phyloP scores from a whole-genome alignment of 2,888 invertebrate species.

The Pecten maximus region DNA sequence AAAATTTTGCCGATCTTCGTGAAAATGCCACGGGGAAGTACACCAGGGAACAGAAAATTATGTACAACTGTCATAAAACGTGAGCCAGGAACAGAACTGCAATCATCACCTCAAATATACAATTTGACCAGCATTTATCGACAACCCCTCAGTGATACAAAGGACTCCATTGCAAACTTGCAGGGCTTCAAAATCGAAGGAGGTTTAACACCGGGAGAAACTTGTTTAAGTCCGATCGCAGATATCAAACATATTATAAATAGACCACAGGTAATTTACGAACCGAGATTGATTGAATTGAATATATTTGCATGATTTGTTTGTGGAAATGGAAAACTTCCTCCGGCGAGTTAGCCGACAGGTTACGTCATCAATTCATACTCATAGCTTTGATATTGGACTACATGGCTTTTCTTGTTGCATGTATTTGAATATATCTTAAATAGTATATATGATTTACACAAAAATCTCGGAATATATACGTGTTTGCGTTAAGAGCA shows the following conservation, averaged over 20 bases:
- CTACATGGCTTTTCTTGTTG: too few species aligned
- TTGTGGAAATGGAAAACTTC: not conserved
- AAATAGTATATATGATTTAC: too few species aligned
- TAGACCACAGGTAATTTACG: constrained; percentile 69
- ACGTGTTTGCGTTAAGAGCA: too few species aligned
- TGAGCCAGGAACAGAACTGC: constrained; percentile 65
- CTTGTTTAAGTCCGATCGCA: constrained; percentile 57
- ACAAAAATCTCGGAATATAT: too few species aligned
- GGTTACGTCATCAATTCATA: not conserved
- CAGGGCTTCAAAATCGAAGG: constrained; percentile 60
- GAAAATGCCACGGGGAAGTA: constrained; percentile 70
- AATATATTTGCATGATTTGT: constrained; percentile 9
- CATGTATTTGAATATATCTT: too few species aligned
- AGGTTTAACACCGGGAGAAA: constrained; percentile 59
- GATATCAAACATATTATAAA: constrained; percentile 63
- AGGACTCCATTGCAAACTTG: constrained; percentile 60
- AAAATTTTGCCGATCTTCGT: constrained; percentile 39
- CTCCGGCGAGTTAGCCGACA: not conserved
- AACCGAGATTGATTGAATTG: not conserved
- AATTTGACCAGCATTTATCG: constrained; percentile 72
- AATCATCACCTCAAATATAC: constrained; percentile 70
- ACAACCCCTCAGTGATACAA: constrained; percentile 61
- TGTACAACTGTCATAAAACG: constrained; percentile 71
- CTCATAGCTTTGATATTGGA: too few species aligned
- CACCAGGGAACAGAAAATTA: constrained; percentile 65